Base-by-base conservation (phyloP, 2,888 invertebrate genomes). In the Microchrysa polita region DNA sequence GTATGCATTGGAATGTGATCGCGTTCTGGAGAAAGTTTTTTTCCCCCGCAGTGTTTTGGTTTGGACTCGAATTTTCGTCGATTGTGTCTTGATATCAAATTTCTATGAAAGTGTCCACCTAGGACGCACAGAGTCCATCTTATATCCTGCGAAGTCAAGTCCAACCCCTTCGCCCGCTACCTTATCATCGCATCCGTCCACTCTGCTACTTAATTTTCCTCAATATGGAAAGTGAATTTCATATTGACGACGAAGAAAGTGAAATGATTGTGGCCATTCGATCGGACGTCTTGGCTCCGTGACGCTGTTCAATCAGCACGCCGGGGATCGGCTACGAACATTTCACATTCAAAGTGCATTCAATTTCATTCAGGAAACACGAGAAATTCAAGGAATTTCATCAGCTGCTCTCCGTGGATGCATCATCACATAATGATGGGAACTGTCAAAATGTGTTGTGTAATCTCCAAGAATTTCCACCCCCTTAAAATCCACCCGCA, bases 21-120 rank as follows among this genome's bases (percentile, higher is more conserved):
- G 57, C 22, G 69, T 69, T 69, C 69, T 69, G 69, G 69, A 69
- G 69, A 69, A 69, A 69, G 69, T 69, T 69, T n/a, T n/a, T n/a
- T n/a, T 27, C 40, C 48, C 44, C 27, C 27, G 10, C 53, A 18
- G 53, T 67, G 27, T 67, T 52, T 69, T 69, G n/a, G 20, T 57
- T 57, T 55, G 55, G 55, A n/a, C n/a, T n/a, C n/a, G n/a, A n/a
- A n/a, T 40, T 69, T 40, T 23, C n/a, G 55, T 57, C 14, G 69
- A 18, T 48, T 1, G 48, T 22, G 20, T 18, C 22, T n/a, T 12
- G 20, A 34, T 22, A 65, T 55, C 57, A 14, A 12, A 34, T 44
- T 53, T 20, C 40, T n/a, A 67, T 69, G 69, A 69, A 20, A 14
- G 55, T 34, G 22, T 10, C 40, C 57, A 16, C 42, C 20, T n/a